Conservation (phyloP, 2,888 invertebrate genomes). For the Pseudoips prasinana region DNA sequence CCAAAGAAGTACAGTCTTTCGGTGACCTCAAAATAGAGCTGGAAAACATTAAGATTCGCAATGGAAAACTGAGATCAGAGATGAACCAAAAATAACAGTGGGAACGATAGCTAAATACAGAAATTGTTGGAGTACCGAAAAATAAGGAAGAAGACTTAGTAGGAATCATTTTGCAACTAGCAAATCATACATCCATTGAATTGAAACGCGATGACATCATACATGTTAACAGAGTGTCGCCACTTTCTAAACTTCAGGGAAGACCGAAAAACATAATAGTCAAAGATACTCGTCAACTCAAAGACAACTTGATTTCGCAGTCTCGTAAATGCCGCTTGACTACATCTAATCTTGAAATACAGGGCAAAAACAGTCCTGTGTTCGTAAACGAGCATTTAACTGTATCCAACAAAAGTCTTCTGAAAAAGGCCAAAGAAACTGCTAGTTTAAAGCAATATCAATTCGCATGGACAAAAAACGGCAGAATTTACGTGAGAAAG, state of each 20-base stretch:
- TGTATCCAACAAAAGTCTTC: not conserved
- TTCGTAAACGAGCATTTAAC: conserved; percentile 2
- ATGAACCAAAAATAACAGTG: not conserved
- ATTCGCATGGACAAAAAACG: conserved; percentile 1
- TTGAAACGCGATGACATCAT: no score
- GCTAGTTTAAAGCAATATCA: not conserved
- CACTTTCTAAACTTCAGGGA: not conserved
- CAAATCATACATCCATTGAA: not conserved
- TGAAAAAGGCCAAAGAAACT: not conserved
- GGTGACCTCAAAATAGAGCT: no score
- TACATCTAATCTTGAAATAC: not conserved
- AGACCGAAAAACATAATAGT: conserved; percentile 1
- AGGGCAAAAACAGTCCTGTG: not conserved
- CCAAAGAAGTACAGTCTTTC: not conserved
- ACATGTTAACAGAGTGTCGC: not conserved
- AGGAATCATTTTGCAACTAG: not conserved
- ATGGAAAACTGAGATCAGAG: no score
- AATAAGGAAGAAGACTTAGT: no score
- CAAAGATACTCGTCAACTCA: not conserved
- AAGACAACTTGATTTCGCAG: not conserved
- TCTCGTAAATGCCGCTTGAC: conserved; percentile 1
- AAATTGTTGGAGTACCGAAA: no score
- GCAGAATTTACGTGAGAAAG: conserved; percentile 1
- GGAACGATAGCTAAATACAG: no score
- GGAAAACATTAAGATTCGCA: no score